Base-by-base conservation (phyloP, 2,888 invertebrate genomes). In the Hybos culiciformis region DNA sequence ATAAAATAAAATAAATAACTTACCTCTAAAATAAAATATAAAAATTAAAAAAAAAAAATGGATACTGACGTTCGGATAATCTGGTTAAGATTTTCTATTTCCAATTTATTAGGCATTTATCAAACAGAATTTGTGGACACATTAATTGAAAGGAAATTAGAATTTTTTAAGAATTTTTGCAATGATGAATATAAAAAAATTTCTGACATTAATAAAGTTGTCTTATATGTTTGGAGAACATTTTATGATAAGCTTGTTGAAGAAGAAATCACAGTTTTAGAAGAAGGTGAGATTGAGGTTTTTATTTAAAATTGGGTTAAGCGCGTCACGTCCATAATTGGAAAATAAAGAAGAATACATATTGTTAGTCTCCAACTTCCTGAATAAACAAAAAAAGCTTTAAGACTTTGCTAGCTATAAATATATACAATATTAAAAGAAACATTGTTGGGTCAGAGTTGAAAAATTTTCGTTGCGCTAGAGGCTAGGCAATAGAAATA, bases 191-290 rank as follows among this genome's bases (percentile, higher is more conserved):
- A 73, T 19, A 59, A 64, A 45, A 66, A 63, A 14, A 61, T 65
- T 21, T 63, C 67, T 3, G 60, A 66, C 42, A 62, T 77, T 32
- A 70, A 75, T 15, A 76, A 71, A 46, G 73, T 74, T 53, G 66
- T 78, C 17, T 69, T 85, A 51, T 78, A 73, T 53, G 69, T 83
- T 14, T 74, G 79, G 54, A 80, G 80, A 57, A 79, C 79, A 2
- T 77, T 78, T 51, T 77, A 76, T 40, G 82, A 80, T 53, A 80
- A 79, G 57, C 66, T 82, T 8, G 72, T 80, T 15, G 83, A 85
- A 55, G 80, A 80, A 56, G 83, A 85, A 61, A 75, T 83, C 46
- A 72, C 78, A 4, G 72, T 78, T 31, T 69, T 75, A 51, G 81
- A 84, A 66, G 77, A 80, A 72, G 78, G 83, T 84, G 68, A 73